These are phyloP conservation scores for Trialeurodes vaporariorum DNA, from an alignment of 1,140 invertebrate species.

Conservation along the genomic window DNA sequence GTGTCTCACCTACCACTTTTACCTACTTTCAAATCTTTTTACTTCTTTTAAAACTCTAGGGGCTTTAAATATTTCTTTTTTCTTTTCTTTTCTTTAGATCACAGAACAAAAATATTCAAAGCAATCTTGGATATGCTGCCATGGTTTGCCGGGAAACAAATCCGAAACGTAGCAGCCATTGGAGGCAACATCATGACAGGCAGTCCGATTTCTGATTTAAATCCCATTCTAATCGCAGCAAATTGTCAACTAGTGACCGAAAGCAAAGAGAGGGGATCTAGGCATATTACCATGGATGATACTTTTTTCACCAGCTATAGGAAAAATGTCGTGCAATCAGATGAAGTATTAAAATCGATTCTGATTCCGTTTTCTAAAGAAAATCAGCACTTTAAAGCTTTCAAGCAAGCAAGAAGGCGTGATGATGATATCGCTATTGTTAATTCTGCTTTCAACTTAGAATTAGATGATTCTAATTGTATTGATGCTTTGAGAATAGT, in stretches of 20 bases:
- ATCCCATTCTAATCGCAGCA: constrained; percentile 82
- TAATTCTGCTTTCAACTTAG: constrained; percentile 61
- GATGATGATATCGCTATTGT: constrained; percentile 96
- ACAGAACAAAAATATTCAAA: constrained; percentile 56
- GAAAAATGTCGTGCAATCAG: constrained; percentile 54
- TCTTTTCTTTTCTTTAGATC: constrained; percentile 34
- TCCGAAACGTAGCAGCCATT: constrained; percentile 68
- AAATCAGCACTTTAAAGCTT: constrained; percentile 71
- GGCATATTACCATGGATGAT: constrained; percentile 60
- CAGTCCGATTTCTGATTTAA: constrained; percentile 91
- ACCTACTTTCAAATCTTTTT: too few species aligned
- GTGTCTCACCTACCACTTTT: too few species aligned
- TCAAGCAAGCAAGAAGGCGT: constrained; percentile 80
- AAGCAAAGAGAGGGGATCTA: constrained; percentile 38
- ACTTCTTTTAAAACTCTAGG: too few species aligned
- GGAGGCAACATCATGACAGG: constrained; percentile 91
- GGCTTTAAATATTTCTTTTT: too few species aligned
- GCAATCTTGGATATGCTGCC: constrained; percentile 74
- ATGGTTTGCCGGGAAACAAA: constrained; percentile 91
- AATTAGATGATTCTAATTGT: constrained; percentile 26
- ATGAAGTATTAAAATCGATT: constrained; percentile 71
- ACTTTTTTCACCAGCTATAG: constrained; percentile 82
- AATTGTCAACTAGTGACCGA: constrained; percentile 42
- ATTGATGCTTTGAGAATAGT: constrained; percentile 35
- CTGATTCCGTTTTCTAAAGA: constrained; percentile 47